A percentile compares a stretch with the other conserved stretches of the same genome.
phyloP scores from a whole-genome alignment of 2,797 vertebrate genomes.

The Nannoperca australis region DNA sequence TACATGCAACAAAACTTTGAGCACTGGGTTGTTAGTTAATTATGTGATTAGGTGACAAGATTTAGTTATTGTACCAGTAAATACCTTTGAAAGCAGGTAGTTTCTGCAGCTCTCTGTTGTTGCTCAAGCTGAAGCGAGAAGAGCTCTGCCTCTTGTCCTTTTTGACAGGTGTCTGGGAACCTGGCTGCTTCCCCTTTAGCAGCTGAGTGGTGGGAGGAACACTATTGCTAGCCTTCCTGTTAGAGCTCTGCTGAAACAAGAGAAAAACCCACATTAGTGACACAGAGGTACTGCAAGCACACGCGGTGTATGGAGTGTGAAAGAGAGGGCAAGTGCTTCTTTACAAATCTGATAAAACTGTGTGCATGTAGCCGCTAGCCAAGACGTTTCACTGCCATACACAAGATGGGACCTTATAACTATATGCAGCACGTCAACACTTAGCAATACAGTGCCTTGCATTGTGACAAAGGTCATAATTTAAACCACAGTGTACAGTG shows the following conservation, averaged over 20 bases:
- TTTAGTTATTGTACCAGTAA: constrained; percentile 5
- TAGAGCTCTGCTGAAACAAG: constrained; percentile 84
- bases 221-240: constrained; percentile 91
- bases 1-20: not conserved
- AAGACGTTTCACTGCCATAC: not conserved
- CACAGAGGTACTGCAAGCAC: not conserved
- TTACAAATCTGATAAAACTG: constrained; percentile 1
- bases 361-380: not conserved
- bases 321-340: not conserved
- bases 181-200: constrained; percentile 93
- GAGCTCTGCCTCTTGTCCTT: constrained; percentile 97
- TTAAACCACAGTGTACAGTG: too few relatives aligned
- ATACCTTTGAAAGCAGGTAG: constrained; percentile 95
- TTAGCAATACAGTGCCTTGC: not conserved
- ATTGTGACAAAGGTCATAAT: not conserved
- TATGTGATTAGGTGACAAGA: constrained; percentile 21
- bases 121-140: constrained; percentile 94
- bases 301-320: not conserved
- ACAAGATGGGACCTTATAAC: constrained; percentile 30
- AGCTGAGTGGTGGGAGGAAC: constrained; percentile 89
- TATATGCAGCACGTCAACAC: not conserved
- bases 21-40: constrained; percentile 1
- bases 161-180: constrained; percentile 89
- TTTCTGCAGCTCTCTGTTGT: constrained; percentile 97
- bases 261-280: constrained; percentile 46